A percentile compares a stretch with the other conserved stretches of the same genome.
These are phyloP conservation scores for Orientallactaga sibirica DNA, from an alignment of 2,797 vertebrate genomes.

Conservation along the genomic window DNA sequence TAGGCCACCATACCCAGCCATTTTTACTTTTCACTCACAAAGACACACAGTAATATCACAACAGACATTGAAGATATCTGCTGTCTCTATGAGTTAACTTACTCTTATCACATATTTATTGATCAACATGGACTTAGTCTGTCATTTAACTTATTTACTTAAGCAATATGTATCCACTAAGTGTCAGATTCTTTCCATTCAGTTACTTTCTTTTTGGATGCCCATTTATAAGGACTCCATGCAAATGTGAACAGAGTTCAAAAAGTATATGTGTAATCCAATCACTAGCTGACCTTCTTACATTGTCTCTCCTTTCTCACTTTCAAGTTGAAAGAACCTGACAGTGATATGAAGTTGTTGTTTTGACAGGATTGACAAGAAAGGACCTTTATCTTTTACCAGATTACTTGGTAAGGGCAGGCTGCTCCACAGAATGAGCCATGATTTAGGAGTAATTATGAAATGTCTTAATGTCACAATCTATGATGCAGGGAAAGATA, in stretches of 20 bases:
- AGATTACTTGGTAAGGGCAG: not conserved
- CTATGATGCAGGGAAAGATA: not conserved
- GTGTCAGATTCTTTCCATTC: not conserved
- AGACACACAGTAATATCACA: not conserved
- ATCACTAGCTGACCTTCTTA: not conserved
- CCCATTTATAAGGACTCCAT: not conserved
- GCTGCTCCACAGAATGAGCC: not conserved
- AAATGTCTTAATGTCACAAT: slow-evolving; percentile 52
- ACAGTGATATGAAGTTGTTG: not conserved
- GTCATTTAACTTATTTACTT: slow-evolving; percentile 29
- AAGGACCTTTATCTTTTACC: not conserved
- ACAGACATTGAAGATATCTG: not conserved
- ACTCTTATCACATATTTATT: slow-evolving; percentile 24
- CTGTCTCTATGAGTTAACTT: not conserved
- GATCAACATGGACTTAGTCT: not conserved
- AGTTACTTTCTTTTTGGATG: not conserved
- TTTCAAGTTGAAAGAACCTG: not conserved
- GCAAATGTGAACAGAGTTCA: not conserved
- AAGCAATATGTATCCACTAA: not conserved
- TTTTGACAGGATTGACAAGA: slow-evolving; percentile 14
- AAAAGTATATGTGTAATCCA: not conserved
- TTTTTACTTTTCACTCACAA: slow-evolving; percentile 32
- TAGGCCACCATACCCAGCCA: not conserved
- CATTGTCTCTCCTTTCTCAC: not conserved
- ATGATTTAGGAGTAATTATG: slow-evolving; percentile 41